phyloP scores from a whole-genome alignment of 2,113 vertebrate species.

The Sinocyclocheilus rhinocerous region DNA sequence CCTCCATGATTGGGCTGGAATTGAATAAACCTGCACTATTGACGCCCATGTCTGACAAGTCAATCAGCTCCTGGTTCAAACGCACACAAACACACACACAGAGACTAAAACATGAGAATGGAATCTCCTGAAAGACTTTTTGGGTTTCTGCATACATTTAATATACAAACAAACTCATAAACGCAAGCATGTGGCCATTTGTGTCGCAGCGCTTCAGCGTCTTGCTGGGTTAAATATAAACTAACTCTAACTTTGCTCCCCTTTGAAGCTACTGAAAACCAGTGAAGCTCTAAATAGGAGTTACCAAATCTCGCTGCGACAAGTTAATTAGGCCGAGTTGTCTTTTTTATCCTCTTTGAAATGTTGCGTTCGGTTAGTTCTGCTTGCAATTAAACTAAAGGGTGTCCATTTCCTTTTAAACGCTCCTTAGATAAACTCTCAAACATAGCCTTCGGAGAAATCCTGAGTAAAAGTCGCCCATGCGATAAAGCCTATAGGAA shows the following conservation, averaged over 20 bases:
- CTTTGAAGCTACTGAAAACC: constrained; percentile 77
- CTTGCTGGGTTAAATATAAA: constrained; percentile 76
- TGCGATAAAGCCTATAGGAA: constrained; percentile 39
- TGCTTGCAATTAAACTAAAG: constrained; percentile 51
- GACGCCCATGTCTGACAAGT: constrained; percentile 56
- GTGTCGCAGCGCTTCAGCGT: constrained; percentile 52
- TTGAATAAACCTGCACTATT: constrained; percentile 58
- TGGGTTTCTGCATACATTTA: background rate
- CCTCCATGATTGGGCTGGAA: constrained; percentile 60
- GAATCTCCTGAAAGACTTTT: background rate
- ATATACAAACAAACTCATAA: constrained; percentile 31
- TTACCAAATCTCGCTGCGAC: constrained; percentile 61
- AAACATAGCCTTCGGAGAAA: constrained; percentile 21
- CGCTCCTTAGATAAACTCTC: constrained; percentile 52
- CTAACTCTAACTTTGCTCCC: constrained; percentile 68
- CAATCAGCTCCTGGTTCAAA: constrained; percentile 40
- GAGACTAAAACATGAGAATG: background rate
- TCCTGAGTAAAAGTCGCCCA: constrained; percentile 39
- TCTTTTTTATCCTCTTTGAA: constrained; percentile 52
- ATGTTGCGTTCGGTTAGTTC: constrained; percentile 33
- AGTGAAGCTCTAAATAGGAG: constrained; percentile 75
- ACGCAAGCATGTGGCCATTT: constrained; percentile 29
- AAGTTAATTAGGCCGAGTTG: constrained; percentile 62
- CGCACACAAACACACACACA: constrained; percentile 32
- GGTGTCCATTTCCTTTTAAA: constrained; percentile 57